A percentile compares a stretch with the other conserved stretches of the same genome.
phyloP scores from a whole-genome alignment of 2,113 vertebrate genomes.

The Malurus alboscapulatus region DNA sequence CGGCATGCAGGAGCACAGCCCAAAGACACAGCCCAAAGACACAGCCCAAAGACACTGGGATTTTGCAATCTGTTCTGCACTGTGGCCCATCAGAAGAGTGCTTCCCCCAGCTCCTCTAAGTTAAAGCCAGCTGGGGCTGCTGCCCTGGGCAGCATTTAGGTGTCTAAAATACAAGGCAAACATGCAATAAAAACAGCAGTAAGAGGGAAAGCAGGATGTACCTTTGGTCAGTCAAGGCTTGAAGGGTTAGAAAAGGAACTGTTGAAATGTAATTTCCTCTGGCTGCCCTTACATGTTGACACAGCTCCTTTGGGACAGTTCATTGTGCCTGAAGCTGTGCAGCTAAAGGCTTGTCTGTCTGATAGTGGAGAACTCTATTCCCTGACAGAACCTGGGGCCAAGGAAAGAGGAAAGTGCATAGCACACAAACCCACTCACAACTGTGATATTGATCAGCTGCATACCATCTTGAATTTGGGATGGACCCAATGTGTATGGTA shows the following conservation, averaged over 20 bases:
- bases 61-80: not conserved
- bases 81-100: not conserved
- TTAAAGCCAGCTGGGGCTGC: not conserved
- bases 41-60: fast-evolving
- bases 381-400: not conserved
- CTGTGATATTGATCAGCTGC: not conserved
- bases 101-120: not conserved
- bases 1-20: fast-evolving
- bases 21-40: fast-evolving
- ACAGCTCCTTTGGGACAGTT: not conserved
- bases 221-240: not conserved
- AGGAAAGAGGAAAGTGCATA: not conserved
- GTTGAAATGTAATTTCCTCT: conserved; percentile 9
- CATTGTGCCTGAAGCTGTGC: not conserved
- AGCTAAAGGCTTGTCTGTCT: not conserved
- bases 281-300: not conserved
- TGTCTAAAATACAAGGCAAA: not conserved
- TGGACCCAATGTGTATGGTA: not conserved
- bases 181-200: not conserved
- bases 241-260: conserved; percentile 1
- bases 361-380: not conserved
- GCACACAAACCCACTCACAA: fast-evolving
- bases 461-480: not conserved
- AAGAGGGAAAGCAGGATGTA: not conserved
- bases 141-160: not conserved